Evolutionary conservation across 2,888 invertebrate species (phyloP).

Genomic region (Orthosia incerta): DNA sequence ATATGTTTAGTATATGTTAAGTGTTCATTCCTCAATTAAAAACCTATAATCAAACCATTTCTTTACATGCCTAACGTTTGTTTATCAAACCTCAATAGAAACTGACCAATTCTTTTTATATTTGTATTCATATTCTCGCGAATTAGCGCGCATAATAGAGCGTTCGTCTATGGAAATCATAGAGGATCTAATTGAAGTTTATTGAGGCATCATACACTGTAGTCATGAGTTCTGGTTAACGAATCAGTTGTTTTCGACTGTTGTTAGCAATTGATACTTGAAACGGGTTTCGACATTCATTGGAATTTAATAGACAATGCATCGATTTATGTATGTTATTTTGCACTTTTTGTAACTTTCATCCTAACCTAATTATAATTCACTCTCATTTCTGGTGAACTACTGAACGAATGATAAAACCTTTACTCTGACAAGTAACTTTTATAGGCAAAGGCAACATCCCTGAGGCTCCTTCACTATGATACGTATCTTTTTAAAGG

Average conservation of each 20-base stretch:
- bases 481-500: neutral
- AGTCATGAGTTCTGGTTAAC: slow-evolving; percentile 69
- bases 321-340: neutral
- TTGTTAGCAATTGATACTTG: slow-evolving; percentile 12
- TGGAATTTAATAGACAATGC: neutral
- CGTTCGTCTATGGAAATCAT: slow-evolving; percentile 83
- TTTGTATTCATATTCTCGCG: slow-evolving; percentile 78
- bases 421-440: slow-evolving; percentile 9
- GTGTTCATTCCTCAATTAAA: neutral
- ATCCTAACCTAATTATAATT: slow-evolving; percentile 17
- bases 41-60: neutral
- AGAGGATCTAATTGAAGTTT: slow-evolving; percentile 85
- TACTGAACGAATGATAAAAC: neutral
- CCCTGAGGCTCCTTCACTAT: neutral
- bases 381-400: slow-evolving; percentile 2
- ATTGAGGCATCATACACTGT: slow-evolving; percentile 83
- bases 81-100: slow-evolving; percentile 17
- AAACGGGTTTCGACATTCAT: neutral
- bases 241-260: slow-evolving; percentile 54
- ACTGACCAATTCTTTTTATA: slow-evolving; percentile 54
- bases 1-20: too few species aligned
- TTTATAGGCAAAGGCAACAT: slow-evolving; percentile 34
- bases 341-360: neutral
- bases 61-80: neutral
- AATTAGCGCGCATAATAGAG: slow-evolving; percentile 80